Evolutionary conservation across 1,140 invertebrate genomes (phyloP), one percentile per base, ranked within the genome.

Genomic region (Polypedilum pembai): DNA sequence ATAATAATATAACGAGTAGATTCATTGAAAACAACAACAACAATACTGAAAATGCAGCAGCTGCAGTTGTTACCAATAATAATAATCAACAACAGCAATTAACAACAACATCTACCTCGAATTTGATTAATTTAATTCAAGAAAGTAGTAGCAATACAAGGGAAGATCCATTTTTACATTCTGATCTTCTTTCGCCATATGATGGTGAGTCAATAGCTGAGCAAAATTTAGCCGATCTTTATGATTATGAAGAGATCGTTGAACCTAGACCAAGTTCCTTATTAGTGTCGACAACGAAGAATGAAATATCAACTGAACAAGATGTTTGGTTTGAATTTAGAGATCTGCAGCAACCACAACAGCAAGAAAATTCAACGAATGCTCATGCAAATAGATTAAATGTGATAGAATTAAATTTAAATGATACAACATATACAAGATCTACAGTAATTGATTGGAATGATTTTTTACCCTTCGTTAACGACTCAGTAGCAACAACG

Each of bases 151-250:
- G 24, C 24, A 33, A 33, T 33, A 33, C 2, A 1, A 33, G 24
- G 0, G 79, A 80, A 45, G 79, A 80, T 41, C 74, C 78, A 10
- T 82, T 80, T 45, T 76, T 81, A 1, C 79, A 80, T 4, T 76
- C 79, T 12, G 78, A 82, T 21, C 73, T 77, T 20, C 77, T 79
- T 74, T 78, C 78, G 3, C 4, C 3, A 33, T 81, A 81, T 74
- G 76, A 79, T 56, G 78, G 77, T 20, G 65, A 69, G 41, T 81
- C 81, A n/a, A 78, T 82, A 8, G 79, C 78, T 78, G 81, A 82
- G 73, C 81, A 82, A 63, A 82, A 82, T 73, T 74, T 82, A 8
- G 81, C 81, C 1, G 81, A 82, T 79, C 74, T 82, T 40, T 76
- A 78, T 40, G 81, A 82, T 66, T 82, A 79, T 74, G 80, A 80